These are phyloP conservation scores for Marisa cornuarietis DNA, from an alignment of 1,140 invertebrate species.

Conservation along the genomic window DNA sequence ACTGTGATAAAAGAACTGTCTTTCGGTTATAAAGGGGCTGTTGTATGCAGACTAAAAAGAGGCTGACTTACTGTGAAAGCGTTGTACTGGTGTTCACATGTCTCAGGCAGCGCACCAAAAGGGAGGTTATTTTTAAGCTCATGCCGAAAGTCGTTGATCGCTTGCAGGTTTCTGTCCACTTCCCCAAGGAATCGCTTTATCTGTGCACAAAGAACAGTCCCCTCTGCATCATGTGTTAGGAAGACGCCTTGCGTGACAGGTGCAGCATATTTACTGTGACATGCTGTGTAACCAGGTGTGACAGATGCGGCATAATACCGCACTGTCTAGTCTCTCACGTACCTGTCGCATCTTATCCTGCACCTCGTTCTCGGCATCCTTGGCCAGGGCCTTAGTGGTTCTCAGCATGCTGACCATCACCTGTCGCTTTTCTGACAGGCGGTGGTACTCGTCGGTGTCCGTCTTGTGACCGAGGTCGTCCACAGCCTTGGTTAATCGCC, in stretches of 20 bases:
- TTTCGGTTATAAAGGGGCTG: too few relatives aligned
- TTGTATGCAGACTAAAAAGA: too few relatives aligned
- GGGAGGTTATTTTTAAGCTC: constrained; percentile 93
- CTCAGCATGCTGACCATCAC: constrained; percentile 90
- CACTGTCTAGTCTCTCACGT: not conserved
- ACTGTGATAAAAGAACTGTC: too few relatives aligned
- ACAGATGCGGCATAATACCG: too few relatives aligned
- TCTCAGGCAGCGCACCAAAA: constrained; percentile 95
- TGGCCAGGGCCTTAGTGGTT: constrained; percentile 85
- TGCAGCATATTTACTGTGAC: too few relatives aligned
- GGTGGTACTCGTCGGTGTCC: constrained; percentile 72
- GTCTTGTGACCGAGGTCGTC: constrained; percentile 73
- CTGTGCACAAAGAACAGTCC: constrained; percentile 60
- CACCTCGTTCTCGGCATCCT: constrained; percentile 87
- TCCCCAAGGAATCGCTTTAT: constrained; percentile 94
- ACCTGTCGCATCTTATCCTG: constrained; percentile 86
- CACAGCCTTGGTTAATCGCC: constrained; percentile 84
- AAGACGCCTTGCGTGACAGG: too few relatives aligned
- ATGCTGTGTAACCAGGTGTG: too few relatives aligned
- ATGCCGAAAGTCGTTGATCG: constrained; percentile 92
- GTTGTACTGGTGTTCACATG: constrained; percentile 94
- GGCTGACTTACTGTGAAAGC: constrained; percentile 77
- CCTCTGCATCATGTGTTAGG: too few relatives aligned
- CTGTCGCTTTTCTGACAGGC: constrained; percentile 74
- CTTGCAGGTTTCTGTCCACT: constrained; percentile 92